Base-by-base conservation (phyloP, 53 echinoderm and acorn worm genomes). In the Echinarachnius parma region DNA sequence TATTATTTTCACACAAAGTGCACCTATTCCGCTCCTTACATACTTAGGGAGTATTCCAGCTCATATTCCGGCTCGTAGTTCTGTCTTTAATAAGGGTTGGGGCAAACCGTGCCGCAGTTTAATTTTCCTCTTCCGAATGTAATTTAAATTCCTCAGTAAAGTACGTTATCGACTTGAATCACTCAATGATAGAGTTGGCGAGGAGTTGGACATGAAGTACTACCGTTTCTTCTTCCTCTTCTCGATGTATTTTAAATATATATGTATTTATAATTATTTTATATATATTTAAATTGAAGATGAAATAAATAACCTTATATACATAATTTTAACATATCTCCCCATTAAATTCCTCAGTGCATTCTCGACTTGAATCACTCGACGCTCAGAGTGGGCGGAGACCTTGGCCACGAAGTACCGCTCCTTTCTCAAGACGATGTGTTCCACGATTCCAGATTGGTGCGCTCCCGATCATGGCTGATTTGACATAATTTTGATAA, bases 391-490 rank as follows among this genome's bases (percentile, higher is more conserved):
- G 67, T 84, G 0, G 87, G 78, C 54, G 92, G 87, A 31, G 79
- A 68, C 11, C 46, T 70, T 9, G 79, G 84, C n/a, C 87, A 81
- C 22, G 56, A 84, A 2, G 31, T 82, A 20, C 84, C 81, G 30
- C 81, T 92, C 46, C 63, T 92, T 22, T 63, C 82, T 9, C 83
- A 82, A 30, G 87, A 87, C 28, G 87, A 92, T 27, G 82, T 92
- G 0, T 92, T 79, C 44, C 81, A 76, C 21, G 87, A 92, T 47
- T 71, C 69, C 44, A 87, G 75, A 59, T 84, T 92, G 45, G 87
- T 87, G 28, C 74, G 92, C 48, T 92, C 92, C 31, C 83, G 82
- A 59, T 92, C 92, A 13, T 81, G 85, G 13, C 69, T 84, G 24
- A 77, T 89, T 55, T 89, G 65, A 85, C 68, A 36, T 23, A n/a